Evolutionary conservation across 2,113 vertebrate genomes (phyloP).

Genomic region (Oryzias javanicus): DNA sequence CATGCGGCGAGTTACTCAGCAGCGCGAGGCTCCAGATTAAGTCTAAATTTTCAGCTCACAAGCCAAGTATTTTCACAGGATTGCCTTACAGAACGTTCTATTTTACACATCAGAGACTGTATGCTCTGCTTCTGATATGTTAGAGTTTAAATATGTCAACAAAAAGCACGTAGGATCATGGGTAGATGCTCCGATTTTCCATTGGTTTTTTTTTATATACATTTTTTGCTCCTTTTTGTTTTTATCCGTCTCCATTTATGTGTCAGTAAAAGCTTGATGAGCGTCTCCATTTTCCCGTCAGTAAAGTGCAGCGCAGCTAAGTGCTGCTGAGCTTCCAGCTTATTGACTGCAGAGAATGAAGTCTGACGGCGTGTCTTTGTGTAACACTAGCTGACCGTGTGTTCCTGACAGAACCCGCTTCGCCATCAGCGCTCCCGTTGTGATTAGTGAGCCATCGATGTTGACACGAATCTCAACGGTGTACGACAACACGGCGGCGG

Average conservation of each 20-base stretch:
- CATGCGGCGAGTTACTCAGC: slow-evolving; percentile 24
- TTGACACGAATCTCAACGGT: slow-evolving; percentile 57
- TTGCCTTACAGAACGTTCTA: slow-evolving; percentile 32
- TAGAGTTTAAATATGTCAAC: background rate
- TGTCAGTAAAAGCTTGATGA: slow-evolving; percentile 36
- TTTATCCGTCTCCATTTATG: background rate
- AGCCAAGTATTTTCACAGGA: slow-evolving; percentile 53
- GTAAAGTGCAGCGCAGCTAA: slow-evolving; percentile 15
- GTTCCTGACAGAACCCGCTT: slow-evolving; percentile 29
- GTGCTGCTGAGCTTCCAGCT: slow-evolving; percentile 40
- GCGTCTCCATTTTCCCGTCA: slow-evolving; percentile 24
- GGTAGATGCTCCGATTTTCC: too few relatives aligned
- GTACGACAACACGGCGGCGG: slow-evolving; percentile 11
- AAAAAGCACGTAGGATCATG: slow-evolving; percentile 17
- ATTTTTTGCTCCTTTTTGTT: too few relatives aligned
- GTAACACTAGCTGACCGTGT: slow-evolving; percentile 38
- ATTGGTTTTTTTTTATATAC: too few relatives aligned
- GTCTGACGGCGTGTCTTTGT: slow-evolving; percentile 43
- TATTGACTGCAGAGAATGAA: slow-evolving; percentile 52
- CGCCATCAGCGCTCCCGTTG: slow-evolving; percentile 36
- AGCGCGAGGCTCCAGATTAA: slow-evolving; percentile 54
- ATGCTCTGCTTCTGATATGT: background rate
- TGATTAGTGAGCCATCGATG: slow-evolving; percentile 61
- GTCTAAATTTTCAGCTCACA: slow-evolving; percentile 63
- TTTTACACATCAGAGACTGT: background rate